Percentiles rank a stretch among this genome's conserved stretches.
These are phyloP conservation scores for Todiramphus chloris DNA, from an alignment of 2,113 vertebrate genomes.

Conservation along the genomic window DNA sequence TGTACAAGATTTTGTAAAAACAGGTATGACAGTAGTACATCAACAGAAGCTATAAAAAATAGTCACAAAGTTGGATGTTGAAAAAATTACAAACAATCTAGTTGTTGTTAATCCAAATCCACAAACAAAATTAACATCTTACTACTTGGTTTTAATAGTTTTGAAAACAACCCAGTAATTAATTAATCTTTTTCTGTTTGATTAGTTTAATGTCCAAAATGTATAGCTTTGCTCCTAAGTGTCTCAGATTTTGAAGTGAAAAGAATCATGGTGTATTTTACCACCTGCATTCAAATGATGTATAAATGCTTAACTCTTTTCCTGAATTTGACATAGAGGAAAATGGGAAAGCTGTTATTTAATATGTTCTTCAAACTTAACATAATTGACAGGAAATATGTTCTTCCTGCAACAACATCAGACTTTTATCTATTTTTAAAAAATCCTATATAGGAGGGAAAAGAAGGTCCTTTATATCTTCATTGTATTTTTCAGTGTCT, in stretches of 20 bases:
- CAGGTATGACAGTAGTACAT: background rate
- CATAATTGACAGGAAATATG: constrained; percentile 21
- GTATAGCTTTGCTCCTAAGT: background rate
- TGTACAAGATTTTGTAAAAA: background rate
- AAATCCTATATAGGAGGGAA: background rate
- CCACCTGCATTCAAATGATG: constrained; percentile 26
- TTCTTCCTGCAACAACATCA: background rate
- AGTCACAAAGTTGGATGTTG: background rate
- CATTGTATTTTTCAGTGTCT: background rate
- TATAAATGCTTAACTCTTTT: constrained; percentile 7
- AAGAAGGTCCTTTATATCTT: background rate
- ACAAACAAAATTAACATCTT: background rate
- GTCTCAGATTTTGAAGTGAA: background rate
- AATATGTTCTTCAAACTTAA: constrained; percentile 9
- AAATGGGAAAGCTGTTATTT: constrained; percentile 34
- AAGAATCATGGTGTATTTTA: background rate
- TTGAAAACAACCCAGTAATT: background rate
- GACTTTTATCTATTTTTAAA: background rate
- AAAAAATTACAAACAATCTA: background rate
- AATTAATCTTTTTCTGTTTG: background rate
- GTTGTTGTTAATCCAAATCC: background rate
- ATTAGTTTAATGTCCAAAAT: background rate
- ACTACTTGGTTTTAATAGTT: background rate
- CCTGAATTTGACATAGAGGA: constrained; percentile 34
- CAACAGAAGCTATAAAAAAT: background rate